Conservation (phyloP, 2,797 vertebrate species). For the Octomys mimax region DNA sequence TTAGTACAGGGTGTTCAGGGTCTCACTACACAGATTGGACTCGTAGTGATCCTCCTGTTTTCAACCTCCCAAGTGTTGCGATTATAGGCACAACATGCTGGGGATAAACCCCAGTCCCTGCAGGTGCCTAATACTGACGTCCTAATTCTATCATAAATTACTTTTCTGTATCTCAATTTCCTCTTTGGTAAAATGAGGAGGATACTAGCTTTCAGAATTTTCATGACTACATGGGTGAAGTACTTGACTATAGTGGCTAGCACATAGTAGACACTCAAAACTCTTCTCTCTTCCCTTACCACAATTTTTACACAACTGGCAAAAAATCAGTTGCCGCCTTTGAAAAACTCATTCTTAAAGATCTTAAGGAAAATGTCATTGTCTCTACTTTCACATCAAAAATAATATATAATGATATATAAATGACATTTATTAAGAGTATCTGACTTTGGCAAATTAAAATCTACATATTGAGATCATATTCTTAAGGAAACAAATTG, state of each 20-base stretch:
- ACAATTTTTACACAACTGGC: not conserved
- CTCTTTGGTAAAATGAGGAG: not conserved
- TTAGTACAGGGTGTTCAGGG: constrained; percentile 83
- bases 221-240: constrained; percentile 24
- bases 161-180: constrained; percentile 3
- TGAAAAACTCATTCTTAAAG: constrained; percentile 57
- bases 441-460: constrained; percentile 22
- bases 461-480: not conserved
- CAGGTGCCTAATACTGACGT: not conserved
- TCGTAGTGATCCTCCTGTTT: too few relatives aligned
- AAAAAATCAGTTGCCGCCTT: constrained; percentile 22
- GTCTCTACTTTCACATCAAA: constrained; percentile 38
- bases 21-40: too few relatives aligned
- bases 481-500: not conserved
- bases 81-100: too few relatives aligned
- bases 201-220: not conserved
- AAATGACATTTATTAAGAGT: not conserved
- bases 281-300: not conserved
- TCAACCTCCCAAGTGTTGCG: too few relatives aligned
- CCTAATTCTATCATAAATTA: constrained; percentile 32
- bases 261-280: not conserved
- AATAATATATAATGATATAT: not conserved
- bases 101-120: too few relatives aligned
- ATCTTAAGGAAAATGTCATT: constrained; percentile 36
- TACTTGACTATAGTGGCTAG: not conserved